phyloP scores from a whole-genome alignment of 2,797 vertebrate species.

The Etheostoma perlongum region DNA sequence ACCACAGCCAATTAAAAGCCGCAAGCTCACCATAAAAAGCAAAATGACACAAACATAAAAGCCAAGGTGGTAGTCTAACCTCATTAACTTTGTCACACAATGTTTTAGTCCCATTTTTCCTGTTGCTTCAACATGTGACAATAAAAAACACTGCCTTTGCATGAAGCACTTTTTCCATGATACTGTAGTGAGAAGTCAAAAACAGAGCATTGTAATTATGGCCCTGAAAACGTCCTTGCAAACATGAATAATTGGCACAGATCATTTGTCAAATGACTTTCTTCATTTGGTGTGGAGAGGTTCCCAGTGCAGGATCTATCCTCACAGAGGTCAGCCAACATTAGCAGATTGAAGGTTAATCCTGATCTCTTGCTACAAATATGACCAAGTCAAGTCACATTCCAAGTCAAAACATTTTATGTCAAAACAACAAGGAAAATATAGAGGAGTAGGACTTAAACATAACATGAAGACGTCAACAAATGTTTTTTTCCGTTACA shows the following conservation, averaged over 20 bases:
- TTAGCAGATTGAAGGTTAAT: slow-evolving; percentile 37
- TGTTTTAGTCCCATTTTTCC: slow-evolving; percentile 57
- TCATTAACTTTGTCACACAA: slow-evolving; percentile 77
- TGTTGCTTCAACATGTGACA: slow-evolving; percentile 49
- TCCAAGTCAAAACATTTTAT: slow-evolving; percentile 22
- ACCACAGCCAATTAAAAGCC: slow-evolving; percentile 79
- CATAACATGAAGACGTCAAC: not conserved
- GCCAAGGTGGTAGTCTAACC: slow-evolving; percentile 72
- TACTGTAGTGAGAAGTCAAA: slow-evolving; percentile 36
- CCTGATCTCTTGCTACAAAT: slow-evolving; percentile 19
- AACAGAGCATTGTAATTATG: slow-evolving; percentile 23
- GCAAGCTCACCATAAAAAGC: slow-evolving; percentile 67
- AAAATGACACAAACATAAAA: slow-evolving; percentile 72
- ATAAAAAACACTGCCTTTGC: slow-evolving; percentile 38
- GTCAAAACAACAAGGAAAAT: slow-evolving; percentile 10
- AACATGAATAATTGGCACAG: slow-evolving; percentile 39
- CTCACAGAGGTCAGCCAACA: slow-evolving; percentile 29
- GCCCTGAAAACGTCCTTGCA: slow-evolving; percentile 21
- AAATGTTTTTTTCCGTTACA: not conserved
- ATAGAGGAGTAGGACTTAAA: not conserved
- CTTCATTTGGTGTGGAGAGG: slow-evolving; percentile 16
- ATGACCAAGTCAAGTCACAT: slow-evolving; percentile 30
- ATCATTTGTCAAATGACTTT: slow-evolving; percentile 42
- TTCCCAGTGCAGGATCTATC: slow-evolving; percentile 15
- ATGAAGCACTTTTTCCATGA: slow-evolving; percentile 16